Conservation (phyloP, 64 coral and sea anemone genomes). For the Catalaphyllia jardinei region DNA sequence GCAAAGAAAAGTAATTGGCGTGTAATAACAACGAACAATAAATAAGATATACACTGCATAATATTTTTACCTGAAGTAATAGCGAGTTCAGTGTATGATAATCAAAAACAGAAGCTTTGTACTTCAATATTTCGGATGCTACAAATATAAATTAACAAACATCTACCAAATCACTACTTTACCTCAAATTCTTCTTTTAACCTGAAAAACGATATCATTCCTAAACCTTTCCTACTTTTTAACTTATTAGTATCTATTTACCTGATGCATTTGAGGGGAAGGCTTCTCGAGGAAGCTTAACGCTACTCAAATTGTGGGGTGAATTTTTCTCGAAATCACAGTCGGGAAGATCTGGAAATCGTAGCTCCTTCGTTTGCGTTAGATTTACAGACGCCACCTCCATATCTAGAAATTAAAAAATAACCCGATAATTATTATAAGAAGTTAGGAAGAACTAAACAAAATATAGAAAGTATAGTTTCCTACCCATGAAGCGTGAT, state of each 20-base stretch:
- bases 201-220: neutral
- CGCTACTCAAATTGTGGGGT: neutral
- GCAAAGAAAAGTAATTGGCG: neutral
- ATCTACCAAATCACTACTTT: no score
- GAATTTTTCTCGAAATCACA: neutral
- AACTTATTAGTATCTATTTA: neutral
- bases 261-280: neutral
- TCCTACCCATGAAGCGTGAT: no score
- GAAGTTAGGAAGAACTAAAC: no score
- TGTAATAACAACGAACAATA: neutral
- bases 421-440: neutral
- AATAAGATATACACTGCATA: neutral
- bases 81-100: no score
- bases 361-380: neutral
- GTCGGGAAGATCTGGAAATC: neutral
- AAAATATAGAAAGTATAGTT: no score
- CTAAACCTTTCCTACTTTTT: neutral
- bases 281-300: neutral
- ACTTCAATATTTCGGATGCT: no score
- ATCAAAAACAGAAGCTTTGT: no score
- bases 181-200: no score
- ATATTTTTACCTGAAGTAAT: no score
- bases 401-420: neutral
- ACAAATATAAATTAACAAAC: no score
- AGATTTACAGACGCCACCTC: slow-evolving; percentile 4